A percentile compares a stretch with the other conserved stretches of the same genome.
These are phyloP conservation scores for Ormyrus pomaceus DNA, from an alignment of 2,888 invertebrate genomes.

Conservation along the genomic window DNA sequence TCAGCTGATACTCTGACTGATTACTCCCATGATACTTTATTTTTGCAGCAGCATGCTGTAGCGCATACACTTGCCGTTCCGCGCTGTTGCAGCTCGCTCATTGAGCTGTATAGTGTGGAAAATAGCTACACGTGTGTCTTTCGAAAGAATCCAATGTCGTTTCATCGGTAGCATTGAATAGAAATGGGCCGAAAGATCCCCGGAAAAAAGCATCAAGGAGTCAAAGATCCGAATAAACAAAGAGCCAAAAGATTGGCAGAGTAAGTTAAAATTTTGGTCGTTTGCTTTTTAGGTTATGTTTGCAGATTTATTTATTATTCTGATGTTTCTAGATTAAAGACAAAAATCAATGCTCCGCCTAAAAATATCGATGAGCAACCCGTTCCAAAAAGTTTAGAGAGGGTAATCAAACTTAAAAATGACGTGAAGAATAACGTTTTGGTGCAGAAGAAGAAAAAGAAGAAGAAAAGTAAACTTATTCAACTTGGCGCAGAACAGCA, in stretches of 20 bases:
- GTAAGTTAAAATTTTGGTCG: slow-evolving; percentile 75
- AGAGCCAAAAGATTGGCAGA: slow-evolving; percentile 80
- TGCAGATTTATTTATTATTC: slow-evolving; percentile 7
- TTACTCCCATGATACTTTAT: slow-evolving; percentile 5
- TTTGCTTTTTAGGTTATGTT: slow-evolving; percentile 51
- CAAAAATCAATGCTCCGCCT: slow-evolving; percentile 87
- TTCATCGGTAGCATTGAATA: slow-evolving; percentile 37
- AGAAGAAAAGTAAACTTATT: slow-evolving; percentile 60
- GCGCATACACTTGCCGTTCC: background rate
- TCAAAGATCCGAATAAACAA: slow-evolving; percentile 87
- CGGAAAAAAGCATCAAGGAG: slow-evolving; percentile 86
- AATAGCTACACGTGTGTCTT: slow-evolving; percentile 24
- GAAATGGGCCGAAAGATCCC: slow-evolving; percentile 88
- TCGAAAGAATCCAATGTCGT: slow-evolving; percentile 45
- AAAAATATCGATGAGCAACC: slow-evolving; percentile 83
- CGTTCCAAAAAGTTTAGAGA: slow-evolving; percentile 83
- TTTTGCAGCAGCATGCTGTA: background rate
- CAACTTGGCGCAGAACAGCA: slow-evolving; percentile 50
- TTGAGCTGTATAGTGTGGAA: slow-evolving; percentile 10
- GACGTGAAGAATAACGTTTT: slow-evolving; percentile 74
- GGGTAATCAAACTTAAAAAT: slow-evolving; percentile 80
- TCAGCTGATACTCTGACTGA: slow-evolving; percentile 2
- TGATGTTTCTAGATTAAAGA: slow-evolving; percentile 79
- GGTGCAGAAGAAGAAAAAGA: slow-evolving; percentile 69
- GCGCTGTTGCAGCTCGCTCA: background rate